Evolutionary conservation across 2,888 invertebrate species (phyloP).

Genomic region (Hemithea aestivaria): DNA sequence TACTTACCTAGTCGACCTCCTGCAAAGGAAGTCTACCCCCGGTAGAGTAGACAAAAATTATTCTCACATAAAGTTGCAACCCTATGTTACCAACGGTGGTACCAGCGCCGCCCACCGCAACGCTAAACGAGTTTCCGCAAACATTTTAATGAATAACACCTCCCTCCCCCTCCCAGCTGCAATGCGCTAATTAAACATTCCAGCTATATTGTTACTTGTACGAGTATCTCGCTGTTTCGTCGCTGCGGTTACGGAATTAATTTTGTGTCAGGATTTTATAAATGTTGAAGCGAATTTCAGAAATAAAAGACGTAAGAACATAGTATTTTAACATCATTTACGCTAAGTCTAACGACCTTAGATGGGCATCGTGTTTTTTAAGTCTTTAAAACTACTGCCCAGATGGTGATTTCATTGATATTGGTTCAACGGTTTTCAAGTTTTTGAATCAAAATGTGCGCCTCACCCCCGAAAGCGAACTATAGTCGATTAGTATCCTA

Average conservation of each 20-base stretch:
- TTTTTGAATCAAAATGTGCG: too few species aligned
- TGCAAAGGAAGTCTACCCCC: too few species aligned
- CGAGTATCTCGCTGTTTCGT: slow-evolving; percentile 41
- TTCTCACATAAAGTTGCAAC: slow-evolving; percentile 30
- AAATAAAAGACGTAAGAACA: too few species aligned
- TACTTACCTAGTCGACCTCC: not conserved
- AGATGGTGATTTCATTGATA: too few species aligned
- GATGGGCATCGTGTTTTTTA: too few species aligned
- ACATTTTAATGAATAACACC: slow-evolving; percentile 79
- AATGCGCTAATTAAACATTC: slow-evolving; percentile 78
- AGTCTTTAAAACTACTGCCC: too few species aligned
- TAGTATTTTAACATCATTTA: too few species aligned
- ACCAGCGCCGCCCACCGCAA: slow-evolving; percentile 60
- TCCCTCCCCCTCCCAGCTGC: slow-evolving; percentile 50
- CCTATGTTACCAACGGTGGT: slow-evolving; percentile 28
- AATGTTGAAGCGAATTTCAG: slow-evolving; percentile 2
- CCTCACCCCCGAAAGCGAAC: too few species aligned
- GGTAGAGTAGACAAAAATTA: too few species aligned
- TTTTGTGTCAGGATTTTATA: slow-evolving; percentile 25
- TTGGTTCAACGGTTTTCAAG: too few species aligned
- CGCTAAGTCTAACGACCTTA: too few species aligned
- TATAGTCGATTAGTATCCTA: too few species aligned
- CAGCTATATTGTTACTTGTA: slow-evolving; percentile 73
- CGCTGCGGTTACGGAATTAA: slow-evolving; percentile 35
- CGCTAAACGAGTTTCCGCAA: slow-evolving; percentile 78